Base-by-base conservation (phyloP, 2,113 vertebrate species). In the Beaufortia kweichowensis region DNA sequence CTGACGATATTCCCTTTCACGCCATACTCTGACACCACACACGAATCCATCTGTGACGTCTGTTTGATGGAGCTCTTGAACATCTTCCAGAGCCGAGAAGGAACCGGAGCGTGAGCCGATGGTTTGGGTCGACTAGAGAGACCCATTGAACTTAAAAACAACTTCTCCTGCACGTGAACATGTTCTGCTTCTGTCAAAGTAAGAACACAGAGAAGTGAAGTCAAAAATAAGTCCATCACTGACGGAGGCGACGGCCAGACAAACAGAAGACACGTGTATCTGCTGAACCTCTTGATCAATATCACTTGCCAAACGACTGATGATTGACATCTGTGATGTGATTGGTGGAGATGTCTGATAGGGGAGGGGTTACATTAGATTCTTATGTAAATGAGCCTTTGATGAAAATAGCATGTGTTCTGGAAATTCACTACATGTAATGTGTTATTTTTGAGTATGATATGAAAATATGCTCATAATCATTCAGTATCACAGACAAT, bases 1-100 rank as follows among this genome's bases (percentile, higher is more conserved):
- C 96, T 90, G 78, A 98, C 88, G 82, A 96, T 95, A 90, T 96
- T 94, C 0, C 96, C 97, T 0, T 91, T 91, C 17, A 98, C 96
- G 1, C 92, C 90, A 0, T 95, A 91, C 62, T 96, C 95, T 0
- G 94, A 91, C 88, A 97, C 89, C 81, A 91, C 87, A 62, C 96
- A 99, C 0, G 88, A 82, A 0, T 92, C 86, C 0, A 0, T 77
- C 24, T 82, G 88, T 6, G 8, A 64, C 10, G 33, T 76, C 24
- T 15, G 59, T 3, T 29, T 53, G 0, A 46, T 0, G 4, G 77
- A 9, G 78, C 84, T 74, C 50, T 90, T 90, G 85, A 96, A 96
- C 75, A 97, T 94, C 79, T 86, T 90, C 95, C 95, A 96, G 39
- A 98, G 89, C 71, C 89, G 62, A 0, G 93, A 82, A 0, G 96